These are phyloP conservation scores for Podabrus alpinus DNA, from an alignment of 2,888 invertebrate species.

Conservation along the genomic window DNA sequence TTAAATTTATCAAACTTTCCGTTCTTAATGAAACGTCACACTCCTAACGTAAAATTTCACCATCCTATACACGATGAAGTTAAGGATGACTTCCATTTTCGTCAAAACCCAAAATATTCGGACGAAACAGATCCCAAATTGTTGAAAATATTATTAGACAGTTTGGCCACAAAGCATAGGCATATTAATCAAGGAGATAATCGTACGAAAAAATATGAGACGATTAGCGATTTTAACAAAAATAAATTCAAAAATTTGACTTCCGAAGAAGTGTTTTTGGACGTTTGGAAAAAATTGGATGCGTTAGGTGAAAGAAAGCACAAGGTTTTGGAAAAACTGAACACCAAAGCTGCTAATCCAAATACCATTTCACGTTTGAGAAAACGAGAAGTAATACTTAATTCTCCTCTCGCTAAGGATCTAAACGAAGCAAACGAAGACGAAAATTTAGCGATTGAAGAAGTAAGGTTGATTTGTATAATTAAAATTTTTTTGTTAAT, in stretches of 20 bases:
- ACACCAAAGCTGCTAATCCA: conserved; percentile 39
- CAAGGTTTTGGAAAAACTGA: conserved; percentile 61
- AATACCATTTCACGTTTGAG: background rate
- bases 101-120: conserved; percentile 26
- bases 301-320: conserved; percentile 63
- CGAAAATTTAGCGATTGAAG: conserved; percentile 66
- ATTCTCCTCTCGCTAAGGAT: conserved; percentile 52
- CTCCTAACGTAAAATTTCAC: conserved; percentile 66
- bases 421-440: conserved; percentile 65
- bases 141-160: conserved; percentile 46
- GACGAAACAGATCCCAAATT: conserved; percentile 49
- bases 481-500: background rate
- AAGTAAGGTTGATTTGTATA: conserved; percentile 54
- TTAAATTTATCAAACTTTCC: conserved; percentile 62
- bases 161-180: conserved; percentile 41
- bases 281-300: conserved; percentile 62
- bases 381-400: conserved; percentile 14
- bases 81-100: conserved; percentile 38
- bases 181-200: conserved; percentile 46
- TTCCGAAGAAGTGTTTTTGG: conserved; percentile 63
- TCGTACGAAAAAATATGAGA: background rate
- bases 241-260: background rate
- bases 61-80: conserved; percentile 55
- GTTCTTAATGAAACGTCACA: conserved; percentile 66
- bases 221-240: background rate